Conservation (phyloP, 2,113 vertebrate species). For the Oncorhynchus masou region DNA sequence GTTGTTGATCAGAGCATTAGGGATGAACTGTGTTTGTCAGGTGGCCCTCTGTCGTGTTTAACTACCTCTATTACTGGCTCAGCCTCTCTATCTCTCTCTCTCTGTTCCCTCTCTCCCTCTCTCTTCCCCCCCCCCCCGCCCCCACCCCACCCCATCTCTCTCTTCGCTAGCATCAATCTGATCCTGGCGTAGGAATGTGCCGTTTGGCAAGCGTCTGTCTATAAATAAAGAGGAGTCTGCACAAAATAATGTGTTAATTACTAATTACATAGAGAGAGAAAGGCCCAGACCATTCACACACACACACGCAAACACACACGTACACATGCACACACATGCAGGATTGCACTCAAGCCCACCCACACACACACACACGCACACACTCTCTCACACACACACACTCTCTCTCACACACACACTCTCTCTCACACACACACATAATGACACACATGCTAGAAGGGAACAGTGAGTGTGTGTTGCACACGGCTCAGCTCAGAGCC, state of each 20-base stretch:
- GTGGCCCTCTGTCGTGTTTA: slow-evolving; percentile 36
- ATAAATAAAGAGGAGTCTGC: slow-evolving; percentile 72
- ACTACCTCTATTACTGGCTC: slow-evolving; percentile 24
- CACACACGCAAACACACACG: no score
- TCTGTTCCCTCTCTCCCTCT: slow-evolving; percentile 38
- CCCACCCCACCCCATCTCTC: slow-evolving; percentile 42
- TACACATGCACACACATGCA: background rate
- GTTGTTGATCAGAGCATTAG: slow-evolving; percentile 50
- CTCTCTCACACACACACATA: slow-evolving; percentile 1
- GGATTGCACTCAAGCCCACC: background rate
- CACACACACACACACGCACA: background rate
- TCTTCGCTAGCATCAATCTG: slow-evolving; percentile 73
- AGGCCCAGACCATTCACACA: slow-evolving; percentile 30
- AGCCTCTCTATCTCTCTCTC: slow-evolving; percentile 68
- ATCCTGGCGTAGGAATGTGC: slow-evolving; percentile 78
- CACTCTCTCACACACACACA: slow-evolving; percentile 6
- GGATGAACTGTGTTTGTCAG: slow-evolving; percentile 54
- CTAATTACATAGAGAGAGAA: slow-evolving; percentile 66
- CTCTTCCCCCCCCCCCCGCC: slow-evolving; percentile 73
- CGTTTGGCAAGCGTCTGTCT: slow-evolving; percentile 74
- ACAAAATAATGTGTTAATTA: slow-evolving; percentile 77
- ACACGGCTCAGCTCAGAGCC: slow-evolving; percentile 35
- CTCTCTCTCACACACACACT: background rate
- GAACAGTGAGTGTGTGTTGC: slow-evolving; percentile 34
- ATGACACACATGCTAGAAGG: slow-evolving; percentile 46